Evolutionary conservation across 2,797 vertebrate species (phyloP), one percentile per base, ranked within the genome.

Genomic region (Semaprochilodus insignis): DNA sequence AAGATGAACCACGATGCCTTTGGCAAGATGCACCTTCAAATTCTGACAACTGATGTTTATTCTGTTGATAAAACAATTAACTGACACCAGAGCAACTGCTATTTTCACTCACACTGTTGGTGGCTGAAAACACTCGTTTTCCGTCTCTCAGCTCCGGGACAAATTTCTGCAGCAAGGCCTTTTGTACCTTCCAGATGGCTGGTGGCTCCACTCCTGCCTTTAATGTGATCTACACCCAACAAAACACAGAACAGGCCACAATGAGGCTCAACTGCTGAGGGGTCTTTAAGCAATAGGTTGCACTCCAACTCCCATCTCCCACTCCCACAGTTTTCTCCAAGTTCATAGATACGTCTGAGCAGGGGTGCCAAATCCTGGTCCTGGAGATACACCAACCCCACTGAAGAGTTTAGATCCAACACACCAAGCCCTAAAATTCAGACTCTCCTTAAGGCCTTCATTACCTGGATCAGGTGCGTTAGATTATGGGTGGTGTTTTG

Each of bases 181-280:
- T 99, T 88, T 99, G 98, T 69, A 99, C 98, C 91, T 99, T 99
- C 98, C 98, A 99, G 90, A 99, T 99, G 88, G 98, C 97, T 85
- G 98, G 98, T 79, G 98, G 98, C 86, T 99, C 98, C 85, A 90
- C 96, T 81, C 98, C 98, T 52, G 91, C 92, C 92, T 91, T 95
- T 94, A 99, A 94, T 74, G 97, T 96, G 90, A 95, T 93, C 98
- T 99, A 86, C 55, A 89, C 25, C 73, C 62, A 85, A 71, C 52
- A 95, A 81, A 71, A 81, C 17, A 78, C 77, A 83, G 62, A 81
- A 83, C 74, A 89, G 5, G 17, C 70, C 19, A 86, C 11, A 78
- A 23, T 57, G 34, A 34, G 34, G 25, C 17, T 19, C 13, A 65
- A 77, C 4, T 7, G 40, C 10, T 6, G 4, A 5, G 13, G 3